phyloP scores from a whole-genome alignment of 2,797 vertebrate species.

The Masticophis lateralis region DNA sequence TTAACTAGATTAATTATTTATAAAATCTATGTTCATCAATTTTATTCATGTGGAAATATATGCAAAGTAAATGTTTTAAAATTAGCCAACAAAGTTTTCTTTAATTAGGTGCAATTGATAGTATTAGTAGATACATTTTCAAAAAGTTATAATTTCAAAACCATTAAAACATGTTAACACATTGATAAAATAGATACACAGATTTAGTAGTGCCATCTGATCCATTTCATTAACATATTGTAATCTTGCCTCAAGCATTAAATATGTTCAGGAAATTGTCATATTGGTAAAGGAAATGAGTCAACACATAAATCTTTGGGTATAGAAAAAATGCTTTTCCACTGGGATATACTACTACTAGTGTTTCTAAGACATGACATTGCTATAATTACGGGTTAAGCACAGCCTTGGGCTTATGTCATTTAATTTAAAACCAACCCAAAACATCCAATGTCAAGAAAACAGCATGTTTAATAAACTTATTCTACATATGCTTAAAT shows the following conservation, averaged over 20 bases:
- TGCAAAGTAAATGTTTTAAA: not conserved
- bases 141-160: conserved; percentile 46
- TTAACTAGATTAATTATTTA: not conserved
- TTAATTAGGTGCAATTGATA: not conserved
- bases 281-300: conserved; percentile 90
- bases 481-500: conserved; percentile 1
- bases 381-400: conserved; percentile 94
- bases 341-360: conserved; percentile 83
- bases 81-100: not conserved
- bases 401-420: conserved; percentile 88
- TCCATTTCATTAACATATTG: conserved; percentile 63
- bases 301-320: conserved; percentile 81
- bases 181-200: conserved; percentile 35
- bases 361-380: conserved; percentile 88
- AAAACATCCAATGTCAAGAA: conserved; percentile 73
- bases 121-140: conserved; percentile 56
- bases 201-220: conserved; percentile 46
- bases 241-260: conserved; percentile 80
- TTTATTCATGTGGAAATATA: not conserved
- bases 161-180: conserved; percentile 34
- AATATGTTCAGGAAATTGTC: conserved; percentile 89
- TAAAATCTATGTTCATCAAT: not conserved
- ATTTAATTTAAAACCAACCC: conserved; percentile 82
- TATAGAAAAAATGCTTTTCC: conserved; percentile 80
- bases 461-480: conserved; percentile 43